A percentile compares a stretch with the other conserved stretches of the same genome.
phyloP scores from a whole-genome alignment of 2,113 vertebrate genomes.

The Numida meleagris region DNA sequence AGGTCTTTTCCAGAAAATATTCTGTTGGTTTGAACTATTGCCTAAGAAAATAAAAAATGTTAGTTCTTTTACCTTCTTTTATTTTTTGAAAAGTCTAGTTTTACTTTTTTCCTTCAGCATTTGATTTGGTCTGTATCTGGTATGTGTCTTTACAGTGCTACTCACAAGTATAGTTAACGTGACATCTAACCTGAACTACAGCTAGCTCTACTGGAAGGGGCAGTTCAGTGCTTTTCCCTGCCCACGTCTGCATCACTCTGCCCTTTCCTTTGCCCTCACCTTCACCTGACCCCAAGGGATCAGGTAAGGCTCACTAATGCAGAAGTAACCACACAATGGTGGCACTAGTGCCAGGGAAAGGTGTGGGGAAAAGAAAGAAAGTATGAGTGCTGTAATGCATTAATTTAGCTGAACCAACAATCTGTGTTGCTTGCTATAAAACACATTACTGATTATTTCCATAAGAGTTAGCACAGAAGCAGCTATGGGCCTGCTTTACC shows the following conservation, averaged over 20 bases:
- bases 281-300: neutral
- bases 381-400: neutral
- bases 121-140: neutral
- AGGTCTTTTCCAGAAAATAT: neutral
- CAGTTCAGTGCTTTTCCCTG: neutral
- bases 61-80: neutral
- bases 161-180: neutral
- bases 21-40: neutral
- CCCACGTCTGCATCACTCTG: accelerated
- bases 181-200: neutral
- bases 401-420: accelerated
- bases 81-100: neutral
- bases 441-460: neutral
- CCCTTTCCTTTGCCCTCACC: neutral
- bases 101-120: neutral
- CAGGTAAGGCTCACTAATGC: neutral
- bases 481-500: neutral
- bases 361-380: neutral
- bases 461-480: neutral
- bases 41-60: neutral
- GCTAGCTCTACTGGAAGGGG: neutral
- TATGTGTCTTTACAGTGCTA: neutral
- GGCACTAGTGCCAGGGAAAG: neutral
- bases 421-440: neutral
- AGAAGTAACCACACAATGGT: neutral